Conservation (phyloP, 2,113 vertebrate species). For the Argyrosomus japonicus region DNA sequence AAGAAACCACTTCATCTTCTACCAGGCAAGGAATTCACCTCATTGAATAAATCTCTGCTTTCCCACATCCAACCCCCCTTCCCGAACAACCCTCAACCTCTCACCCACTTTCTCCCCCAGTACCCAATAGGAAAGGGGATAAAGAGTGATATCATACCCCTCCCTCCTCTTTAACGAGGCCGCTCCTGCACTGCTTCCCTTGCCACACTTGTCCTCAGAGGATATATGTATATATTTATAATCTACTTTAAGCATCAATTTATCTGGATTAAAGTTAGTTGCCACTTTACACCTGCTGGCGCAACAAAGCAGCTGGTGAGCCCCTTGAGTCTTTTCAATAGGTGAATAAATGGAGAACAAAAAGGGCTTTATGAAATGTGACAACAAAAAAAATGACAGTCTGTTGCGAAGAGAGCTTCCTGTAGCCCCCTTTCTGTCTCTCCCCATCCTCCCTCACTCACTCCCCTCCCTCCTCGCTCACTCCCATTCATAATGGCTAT, state of each 20-base stretch:
- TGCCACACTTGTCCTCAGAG: conserved; percentile 34
- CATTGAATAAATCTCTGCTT: conserved; percentile 48
- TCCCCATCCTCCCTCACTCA: conserved; percentile 29
- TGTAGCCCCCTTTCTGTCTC: conserved; percentile 32
- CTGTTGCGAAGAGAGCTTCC: conserved; percentile 48
- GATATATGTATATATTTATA: not conserved
- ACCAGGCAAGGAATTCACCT: conserved; percentile 39
- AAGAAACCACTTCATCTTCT: conserved; percentile 37
- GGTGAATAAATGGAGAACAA: conserved; percentile 49
- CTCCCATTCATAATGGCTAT: conserved; percentile 71
- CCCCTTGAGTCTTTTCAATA: conserved; percentile 9
- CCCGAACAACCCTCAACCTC: conserved; percentile 73
- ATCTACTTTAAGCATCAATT: conserved; percentile 35
- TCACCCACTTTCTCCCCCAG: conserved; percentile 81
- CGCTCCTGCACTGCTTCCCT: not conserved
- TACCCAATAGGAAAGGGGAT: conserved; percentile 53
- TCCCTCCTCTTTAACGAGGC: conserved; percentile 38
- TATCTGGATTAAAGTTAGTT: conserved; percentile 32
- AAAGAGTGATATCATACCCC: conserved; percentile 63
- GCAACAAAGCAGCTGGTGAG: conserved; percentile 23
- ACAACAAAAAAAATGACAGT: conserved; percentile 61
- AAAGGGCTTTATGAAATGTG: conserved; percentile 42
- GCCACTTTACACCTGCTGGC: conserved; percentile 48
- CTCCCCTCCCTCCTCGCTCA: conserved; percentile 26
- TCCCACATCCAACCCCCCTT: conserved; percentile 42